phyloP scores from a whole-genome alignment of 2,113 vertebrate species.

The Gavia stellata region DNA sequence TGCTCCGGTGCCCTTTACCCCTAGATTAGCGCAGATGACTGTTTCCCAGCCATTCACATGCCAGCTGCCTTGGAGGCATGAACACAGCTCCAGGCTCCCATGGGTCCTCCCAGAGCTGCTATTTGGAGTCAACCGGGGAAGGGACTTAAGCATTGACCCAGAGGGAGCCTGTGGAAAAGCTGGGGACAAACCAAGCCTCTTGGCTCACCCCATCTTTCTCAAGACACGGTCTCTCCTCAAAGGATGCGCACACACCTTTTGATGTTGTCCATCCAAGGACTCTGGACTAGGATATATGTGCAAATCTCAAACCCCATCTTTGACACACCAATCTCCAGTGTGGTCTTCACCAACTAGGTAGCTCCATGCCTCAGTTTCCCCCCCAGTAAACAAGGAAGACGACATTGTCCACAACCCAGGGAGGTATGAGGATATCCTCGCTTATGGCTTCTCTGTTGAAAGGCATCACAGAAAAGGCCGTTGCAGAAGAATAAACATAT shows the following conservation, averaged over 20 bases:
- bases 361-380: background rate
- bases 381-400: background rate
- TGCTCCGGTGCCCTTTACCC: background rate
- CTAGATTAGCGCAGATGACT: background rate
- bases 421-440: background rate
- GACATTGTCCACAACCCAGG: background rate
- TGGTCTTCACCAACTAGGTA: background rate
- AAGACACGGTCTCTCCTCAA: background rate
- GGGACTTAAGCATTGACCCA: background rate
- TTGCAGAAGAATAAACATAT: background rate
- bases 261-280: background rate
- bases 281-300: background rate
- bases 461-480: background rate
- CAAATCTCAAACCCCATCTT: background rate
- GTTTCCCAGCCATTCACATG: background rate
- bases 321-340: background rate
- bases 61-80: background rate
- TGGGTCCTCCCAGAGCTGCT: background rate
- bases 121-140: background rate
- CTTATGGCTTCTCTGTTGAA: background rate
- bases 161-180: background rate
- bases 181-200: background rate
- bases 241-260: accelerated
- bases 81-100: background rate
- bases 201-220: background rate